A percentile compares a stretch with the other conserved stretches of the same genome.
phyloP scores from a whole-genome alignment of 2,797 vertebrate genomes.

The Phataginus tricuspis region DNA sequence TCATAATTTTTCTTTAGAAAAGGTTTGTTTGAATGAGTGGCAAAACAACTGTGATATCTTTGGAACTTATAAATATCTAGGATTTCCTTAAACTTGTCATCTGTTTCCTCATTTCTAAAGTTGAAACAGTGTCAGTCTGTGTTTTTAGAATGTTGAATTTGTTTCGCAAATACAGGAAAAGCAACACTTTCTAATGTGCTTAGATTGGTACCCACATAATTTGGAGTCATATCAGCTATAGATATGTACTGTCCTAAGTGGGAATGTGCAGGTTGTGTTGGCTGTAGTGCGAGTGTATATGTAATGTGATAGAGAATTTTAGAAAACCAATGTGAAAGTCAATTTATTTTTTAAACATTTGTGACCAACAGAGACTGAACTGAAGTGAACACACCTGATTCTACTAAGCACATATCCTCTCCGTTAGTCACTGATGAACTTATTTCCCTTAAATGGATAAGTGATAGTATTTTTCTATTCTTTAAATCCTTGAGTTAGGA shows the following conservation, averaged over 20 bases:
- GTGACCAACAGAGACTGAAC: neutral
- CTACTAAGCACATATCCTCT: neutral
- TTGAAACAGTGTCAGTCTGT: slow-evolving; percentile 51
- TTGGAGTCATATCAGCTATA: slow-evolving; percentile 43
- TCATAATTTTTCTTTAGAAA: slow-evolving; percentile 74
- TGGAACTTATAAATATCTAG: slow-evolving; percentile 69
- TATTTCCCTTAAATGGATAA: slow-evolving; percentile 11
- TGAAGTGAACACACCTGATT: neutral
- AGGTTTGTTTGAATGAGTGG: slow-evolving; percentile 54
- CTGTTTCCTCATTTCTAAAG: slow-evolving; percentile 71
- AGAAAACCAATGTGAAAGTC: neutral
- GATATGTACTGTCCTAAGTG: neutral
- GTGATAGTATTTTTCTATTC: neutral
- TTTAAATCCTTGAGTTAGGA: neutral
- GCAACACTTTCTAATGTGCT: slow-evolving; percentile 66
- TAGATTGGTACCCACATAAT: slow-evolving; percentile 39
- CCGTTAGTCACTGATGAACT: slow-evolving; percentile 6
- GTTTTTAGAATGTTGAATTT: slow-evolving; percentile 69
- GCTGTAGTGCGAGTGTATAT: neutral
- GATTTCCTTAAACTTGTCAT: slow-evolving; percentile 70
- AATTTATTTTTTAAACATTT: slow-evolving; percentile 35
- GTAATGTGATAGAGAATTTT: neutral
- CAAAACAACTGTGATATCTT: slow-evolving; percentile 41
- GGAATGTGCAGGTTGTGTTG: neutral
- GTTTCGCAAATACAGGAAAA: slow-evolving; percentile 76